Conservation (phyloP, 2,888 invertebrate genomes). For the Caenorhabditis wallacei region DNA sequence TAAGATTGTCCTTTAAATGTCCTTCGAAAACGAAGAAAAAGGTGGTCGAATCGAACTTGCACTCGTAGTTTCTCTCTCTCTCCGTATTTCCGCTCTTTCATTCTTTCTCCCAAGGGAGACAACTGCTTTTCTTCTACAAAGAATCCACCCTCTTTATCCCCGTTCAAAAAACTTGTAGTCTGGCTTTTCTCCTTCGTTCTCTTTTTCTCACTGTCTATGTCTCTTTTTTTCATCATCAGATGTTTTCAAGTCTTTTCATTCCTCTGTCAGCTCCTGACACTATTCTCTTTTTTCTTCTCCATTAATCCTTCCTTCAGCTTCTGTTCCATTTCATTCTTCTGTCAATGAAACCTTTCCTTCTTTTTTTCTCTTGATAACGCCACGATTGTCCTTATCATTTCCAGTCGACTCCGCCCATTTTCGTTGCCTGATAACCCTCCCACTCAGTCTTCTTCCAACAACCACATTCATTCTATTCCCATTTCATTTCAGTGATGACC, state of each 20-base stretch:
- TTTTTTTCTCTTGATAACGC: constrained; percentile 19
- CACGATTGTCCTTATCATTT: constrained; percentile 34
- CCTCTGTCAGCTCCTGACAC: constrained; percentile 44
- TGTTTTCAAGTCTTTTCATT: constrained; percentile 50
- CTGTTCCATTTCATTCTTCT: constrained; percentile 14
- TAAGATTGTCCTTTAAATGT: constrained; percentile 8
- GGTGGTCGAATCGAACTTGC: constrained; percentile 6
- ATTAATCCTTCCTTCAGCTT: constrained; percentile 46
- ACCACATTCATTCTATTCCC: constrained; percentile 6
- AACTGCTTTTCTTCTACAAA: constrained; percentile 33
- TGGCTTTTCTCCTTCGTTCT: constrained; percentile 35
- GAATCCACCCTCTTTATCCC: not conserved
- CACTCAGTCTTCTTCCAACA: constrained; percentile 37
- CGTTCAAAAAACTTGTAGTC: constrained; percentile 50
- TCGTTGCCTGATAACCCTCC: constrained; percentile 50
- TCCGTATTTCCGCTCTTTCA: not conserved
- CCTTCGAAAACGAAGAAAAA: not conserved
- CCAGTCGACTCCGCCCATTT: constrained; percentile 27
- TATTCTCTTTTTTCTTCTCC: constrained; percentile 36
- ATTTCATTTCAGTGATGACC: constrained; percentile 40
- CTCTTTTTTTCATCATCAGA: constrained; percentile 44
- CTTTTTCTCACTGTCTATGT: constrained; percentile 32
- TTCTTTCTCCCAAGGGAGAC: constrained; percentile 11
- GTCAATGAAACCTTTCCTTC: constrained; percentile 29
- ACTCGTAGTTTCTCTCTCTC: not conserved